Percentiles rank a stretch among this genome's conserved stretches.
phyloP scores from a whole-genome alignment of 2,797 vertebrate species.

The Numenius phaeopus region DNA sequence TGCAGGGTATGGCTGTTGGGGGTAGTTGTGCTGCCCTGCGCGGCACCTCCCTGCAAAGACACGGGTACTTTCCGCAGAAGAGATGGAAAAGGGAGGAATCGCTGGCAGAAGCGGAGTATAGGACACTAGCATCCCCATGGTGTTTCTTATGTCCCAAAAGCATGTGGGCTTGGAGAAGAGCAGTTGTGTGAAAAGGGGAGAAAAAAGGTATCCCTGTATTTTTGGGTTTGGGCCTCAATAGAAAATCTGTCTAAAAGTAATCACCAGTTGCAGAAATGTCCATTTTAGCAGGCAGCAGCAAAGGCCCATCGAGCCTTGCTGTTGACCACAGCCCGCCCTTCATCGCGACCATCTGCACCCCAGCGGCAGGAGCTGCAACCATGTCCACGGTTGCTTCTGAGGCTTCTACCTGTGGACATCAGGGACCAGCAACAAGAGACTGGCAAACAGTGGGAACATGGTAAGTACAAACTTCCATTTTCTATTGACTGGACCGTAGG shows the following conservation, averaged over 20 bases:
- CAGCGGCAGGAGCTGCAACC: accelerated
- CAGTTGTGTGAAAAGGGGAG: background rate
- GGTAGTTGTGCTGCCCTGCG: background rate
- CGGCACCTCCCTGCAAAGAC: background rate
- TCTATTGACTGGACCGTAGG: background rate
- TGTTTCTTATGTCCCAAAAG: background rate
- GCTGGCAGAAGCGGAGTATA: background rate
- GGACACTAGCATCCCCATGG: accelerated
- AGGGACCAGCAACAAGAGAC: accelerated
- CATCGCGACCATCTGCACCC: accelerated
- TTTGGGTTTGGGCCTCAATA: background rate
- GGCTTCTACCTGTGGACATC: background rate
- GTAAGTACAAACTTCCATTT: background rate
- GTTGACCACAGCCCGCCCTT: background rate
- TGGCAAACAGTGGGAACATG: background rate
- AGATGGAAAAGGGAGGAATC: background rate
- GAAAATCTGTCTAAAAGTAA: background rate
- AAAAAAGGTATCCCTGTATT: background rate
- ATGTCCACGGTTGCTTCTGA: background rate
- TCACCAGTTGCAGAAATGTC: background rate
- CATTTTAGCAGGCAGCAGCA: background rate
- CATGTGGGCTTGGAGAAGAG: accelerated
- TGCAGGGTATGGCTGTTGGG: no score
- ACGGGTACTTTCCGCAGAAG: accelerated
- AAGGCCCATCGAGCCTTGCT: background rate